Evolutionary conservation across 2,797 vertebrate species (phyloP).

Genomic region (Sebastes diaconus): DNA sequence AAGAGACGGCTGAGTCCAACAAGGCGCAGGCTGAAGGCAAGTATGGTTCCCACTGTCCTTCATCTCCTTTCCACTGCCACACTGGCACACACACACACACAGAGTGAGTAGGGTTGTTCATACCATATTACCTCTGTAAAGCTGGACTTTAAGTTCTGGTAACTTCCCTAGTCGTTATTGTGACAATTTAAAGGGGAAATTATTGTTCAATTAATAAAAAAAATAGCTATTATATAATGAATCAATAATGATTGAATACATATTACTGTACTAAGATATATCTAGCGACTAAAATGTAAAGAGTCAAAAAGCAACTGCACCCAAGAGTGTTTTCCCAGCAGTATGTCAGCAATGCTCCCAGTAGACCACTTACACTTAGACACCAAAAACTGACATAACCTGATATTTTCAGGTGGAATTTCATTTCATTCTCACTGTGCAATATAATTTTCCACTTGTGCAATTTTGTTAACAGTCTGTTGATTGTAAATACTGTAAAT

Average conservation of each 20-base stretch:
- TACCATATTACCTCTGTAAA: not conserved
- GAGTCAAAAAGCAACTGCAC: too few relatives aligned
- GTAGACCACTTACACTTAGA: too few relatives aligned
- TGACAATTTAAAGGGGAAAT: not conserved
- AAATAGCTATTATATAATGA: not conserved
- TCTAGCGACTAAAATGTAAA: not conserved
- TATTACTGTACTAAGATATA: not conserved
- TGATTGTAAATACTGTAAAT: too few relatives aligned
- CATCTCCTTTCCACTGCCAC: conserved; percentile 86
- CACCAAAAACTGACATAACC: too few relatives aligned
- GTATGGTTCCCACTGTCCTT: conserved; percentile 80
- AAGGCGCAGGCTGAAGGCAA: conserved; percentile 58
- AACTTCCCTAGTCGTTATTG: not conserved
- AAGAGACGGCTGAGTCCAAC: conserved; percentile 71
- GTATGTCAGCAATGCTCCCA: too few relatives aligned
- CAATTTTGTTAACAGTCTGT: too few relatives aligned
- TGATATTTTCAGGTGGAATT: too few relatives aligned
- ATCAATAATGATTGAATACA: too few relatives aligned
- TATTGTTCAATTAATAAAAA: not conserved
- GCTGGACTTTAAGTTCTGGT: too few relatives aligned
- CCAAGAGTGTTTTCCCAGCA: too few relatives aligned
- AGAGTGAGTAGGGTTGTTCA: not conserved
- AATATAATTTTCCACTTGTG: too few relatives aligned
- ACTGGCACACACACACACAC: conserved; percentile 42
- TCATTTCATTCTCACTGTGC: too few relatives aligned